phyloP scores from a whole-genome alignment of 2,113 vertebrate species.

The Halcyon senegalensis region DNA sequence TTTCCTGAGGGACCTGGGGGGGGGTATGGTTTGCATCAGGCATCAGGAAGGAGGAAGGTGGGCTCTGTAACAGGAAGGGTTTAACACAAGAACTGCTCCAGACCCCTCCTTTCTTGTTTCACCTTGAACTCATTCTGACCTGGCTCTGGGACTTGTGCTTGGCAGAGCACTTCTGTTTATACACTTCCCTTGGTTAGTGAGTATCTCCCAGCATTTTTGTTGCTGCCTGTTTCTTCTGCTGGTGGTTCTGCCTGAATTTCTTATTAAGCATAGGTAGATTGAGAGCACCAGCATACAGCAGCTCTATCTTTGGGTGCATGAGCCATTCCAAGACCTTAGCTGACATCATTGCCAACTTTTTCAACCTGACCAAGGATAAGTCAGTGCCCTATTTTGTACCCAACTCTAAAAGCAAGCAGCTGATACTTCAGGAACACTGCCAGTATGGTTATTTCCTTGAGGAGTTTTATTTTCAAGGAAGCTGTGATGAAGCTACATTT shows the following conservation, averaged over 20 bases:
- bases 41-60: not conserved
- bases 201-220: not conserved
- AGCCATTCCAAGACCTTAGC: not conserved
- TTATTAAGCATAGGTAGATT: not conserved
- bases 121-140: not conserved
- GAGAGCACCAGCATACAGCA: not conserved
- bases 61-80: not conserved
- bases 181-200: not conserved
- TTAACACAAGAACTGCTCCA: fast-evolving
- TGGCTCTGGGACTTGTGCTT: not conserved
- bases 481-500: not conserved
- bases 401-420: not conserved
- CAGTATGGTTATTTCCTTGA: not conserved
- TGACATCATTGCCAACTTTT: not conserved
- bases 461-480: not conserved
- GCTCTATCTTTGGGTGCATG: not conserved
- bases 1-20: not conserved
- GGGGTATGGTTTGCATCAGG: not conserved
- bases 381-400: not conserved
- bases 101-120: not conserved
- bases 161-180: not conserved
- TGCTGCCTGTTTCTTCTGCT: not conserved
- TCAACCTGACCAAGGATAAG: not conserved
- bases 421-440: not conserved
- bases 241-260: not conserved